Base-by-base conservation (phyloP, 2,888 invertebrate genomes). In the Caenorhabditis sulstoni region DNA sequence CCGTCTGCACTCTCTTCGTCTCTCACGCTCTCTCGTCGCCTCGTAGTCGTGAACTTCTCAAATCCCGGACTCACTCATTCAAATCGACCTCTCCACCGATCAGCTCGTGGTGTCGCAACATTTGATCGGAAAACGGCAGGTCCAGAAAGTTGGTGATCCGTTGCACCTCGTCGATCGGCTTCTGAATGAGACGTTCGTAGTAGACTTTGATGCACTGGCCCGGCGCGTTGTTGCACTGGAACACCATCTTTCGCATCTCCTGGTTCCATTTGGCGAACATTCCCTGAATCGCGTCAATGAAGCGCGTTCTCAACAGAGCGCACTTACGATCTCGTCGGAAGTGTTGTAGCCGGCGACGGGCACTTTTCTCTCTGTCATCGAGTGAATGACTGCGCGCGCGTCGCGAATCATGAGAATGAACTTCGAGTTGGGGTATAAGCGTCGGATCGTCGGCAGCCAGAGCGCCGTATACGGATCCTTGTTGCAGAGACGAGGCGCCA, bases 401-500 rank as follows among this genome's bases (percentile, higher is more conserved):
- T 82, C 81, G 0, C 84, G 70, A 29, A 97, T 94, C 96, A 98
- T 97, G 92, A 97, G 95, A 87, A 98, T 93, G 92, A 97, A 98
- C 92, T 96, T 96, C 67, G 96, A 95, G 91, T 96, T 96, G 49
- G 98, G 97, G 92, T 98, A 98, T 78, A 98, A 93, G 90, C 95
- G 94, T 84, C 95, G 93, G 88, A 98, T 94, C 91, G 95, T 97
- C 66, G 95, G 94, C 90, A 96, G 96, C 93, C 96, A 96, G 92
- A 97, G 96, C 84, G 98, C 93, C 71, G 96, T 96, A 83, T 97
- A 94, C 58, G 98, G 98, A 92, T 98, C 98, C 92, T 98, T 98
- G 93, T 98, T 98, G 93, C 98, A 98, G 81, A 98, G 93, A 62
- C 96, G 93, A 16, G 58, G 52, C 11, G 97, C 96, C 44, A 96